Base-by-base conservation (phyloP, 2,113 vertebrate species). In the Talpa occidentalis region DNA sequence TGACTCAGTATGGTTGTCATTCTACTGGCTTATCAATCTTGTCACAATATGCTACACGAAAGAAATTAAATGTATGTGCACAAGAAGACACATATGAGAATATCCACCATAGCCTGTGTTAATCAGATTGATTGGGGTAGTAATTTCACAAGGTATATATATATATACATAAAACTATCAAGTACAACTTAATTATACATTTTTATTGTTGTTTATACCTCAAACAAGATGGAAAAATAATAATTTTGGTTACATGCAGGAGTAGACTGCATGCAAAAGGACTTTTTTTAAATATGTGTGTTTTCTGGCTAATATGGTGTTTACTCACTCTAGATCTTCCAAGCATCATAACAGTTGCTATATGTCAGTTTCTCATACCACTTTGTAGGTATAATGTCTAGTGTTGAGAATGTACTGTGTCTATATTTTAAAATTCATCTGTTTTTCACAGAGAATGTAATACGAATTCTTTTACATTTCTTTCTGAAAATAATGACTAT, bases 401-500 rank as follows among this genome's bases (percentile, higher is more conserved):
- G 2, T 22, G n/a, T 4, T 6, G 70, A 74, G 22, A 67, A 52
- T 15, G 22, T 49, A 74, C 19, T 44, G 16, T 32, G 44, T 15
- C 37, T 1, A 0, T 42, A 44, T 56, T 67, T 94, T 64, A 49
- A 30, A 79, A 60, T 87, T 22, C 66, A 1, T 76, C 49, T 72
- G 1, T 26, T 88, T 88, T 92, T 60, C 11, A 66, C 19, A 52
- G 40, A 90, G 28, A 72, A 26, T 80, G 26, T 26, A 76, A 72
- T 80, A n/a, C 56, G 19, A 49, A 4, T 66, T 74, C 4, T 59
- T 24, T 69, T 19, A 35, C 12, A 7, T 77, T 92, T 92, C 8
- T 52, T 64, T 85, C 42, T 86, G 21, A 56, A 94, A 93, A 86
- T 42, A 95, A 78, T 37, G 22, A 69, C 3, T 28, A 47, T 40